phyloP scores from a whole-genome alignment of 2,888 invertebrate species.

The Nymphalis polychloros region DNA sequence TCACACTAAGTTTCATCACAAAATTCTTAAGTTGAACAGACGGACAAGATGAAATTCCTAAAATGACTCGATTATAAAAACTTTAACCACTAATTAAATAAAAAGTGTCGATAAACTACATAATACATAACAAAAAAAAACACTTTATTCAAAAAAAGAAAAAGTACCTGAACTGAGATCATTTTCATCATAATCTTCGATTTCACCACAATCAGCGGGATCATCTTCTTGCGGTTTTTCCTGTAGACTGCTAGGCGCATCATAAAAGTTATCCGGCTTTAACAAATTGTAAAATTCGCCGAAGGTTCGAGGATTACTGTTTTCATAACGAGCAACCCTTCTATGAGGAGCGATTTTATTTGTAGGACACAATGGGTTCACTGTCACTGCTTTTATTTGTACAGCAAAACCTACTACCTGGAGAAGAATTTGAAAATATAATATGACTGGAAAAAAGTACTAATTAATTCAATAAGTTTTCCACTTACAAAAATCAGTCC shows the following conservation, averaged over 20 bases:
- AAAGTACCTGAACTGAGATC: constrained; percentile 65
- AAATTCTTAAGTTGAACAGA: too few species aligned
- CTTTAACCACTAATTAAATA: too few species aligned
- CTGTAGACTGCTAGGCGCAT: constrained; percentile 51
- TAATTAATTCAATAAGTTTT: not conserved
- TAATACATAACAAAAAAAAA: not conserved
- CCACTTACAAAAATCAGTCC: constrained; percentile 32
- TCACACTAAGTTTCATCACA: too few species aligned
- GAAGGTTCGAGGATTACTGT: constrained; percentile 57
- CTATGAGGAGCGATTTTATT: constrained; percentile 74
- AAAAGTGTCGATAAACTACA: not conserved
- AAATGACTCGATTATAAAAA: too few species aligned
- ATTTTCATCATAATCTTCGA: constrained; percentile 75
- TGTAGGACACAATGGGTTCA: constrained; percentile 69
- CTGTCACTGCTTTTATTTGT: constrained; percentile 57
- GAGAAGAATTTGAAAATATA: constrained; percentile 42
- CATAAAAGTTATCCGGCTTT: constrained; percentile 45
- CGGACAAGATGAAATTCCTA: too few species aligned
- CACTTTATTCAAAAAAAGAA: not conserved
- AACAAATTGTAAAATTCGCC: constrained; percentile 62
- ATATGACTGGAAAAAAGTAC: constrained; percentile 17
- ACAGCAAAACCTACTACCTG: constrained; percentile 45
- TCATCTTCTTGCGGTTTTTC: constrained; percentile 67
- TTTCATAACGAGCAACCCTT: constrained; percentile 47
- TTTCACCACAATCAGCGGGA: constrained; percentile 69